Base-by-base conservation (phyloP, 2,113 vertebrate species). In the Aythya baeri region DNA sequence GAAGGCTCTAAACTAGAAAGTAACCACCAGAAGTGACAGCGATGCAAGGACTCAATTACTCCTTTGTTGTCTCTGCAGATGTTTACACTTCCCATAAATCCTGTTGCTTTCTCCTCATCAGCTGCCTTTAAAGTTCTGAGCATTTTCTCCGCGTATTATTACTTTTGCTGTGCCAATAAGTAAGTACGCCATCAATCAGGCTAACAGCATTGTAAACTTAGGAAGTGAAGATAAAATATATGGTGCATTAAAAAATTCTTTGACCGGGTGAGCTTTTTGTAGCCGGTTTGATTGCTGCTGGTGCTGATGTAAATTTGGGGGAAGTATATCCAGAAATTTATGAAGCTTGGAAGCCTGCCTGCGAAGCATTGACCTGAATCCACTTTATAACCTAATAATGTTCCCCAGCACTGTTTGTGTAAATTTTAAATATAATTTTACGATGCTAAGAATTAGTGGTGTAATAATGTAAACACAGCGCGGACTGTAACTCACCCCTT, bases 121-220 rank as follows among this genome's bases (percentile, higher is more conserved):
- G 68, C 95, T 92, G 92, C 96, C 94, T 82, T 93, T 94, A 95
- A 87, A 96, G 91, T 97, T 96, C 71, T 73, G 96, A 93, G 83
- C 74, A 38, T 98, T 98, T 97, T 97, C 91, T 96, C 96, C 94
- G 55, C 91, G 84, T 98, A 96, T 98, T 97, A 98, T 97, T 96
- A 96, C 97, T 96, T 97, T 70, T 90, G 75, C 97, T 85, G 54
- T 95, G 95, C 90, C 97, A 95, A 96, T 98, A 98, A 98, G 98
- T 97, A 96, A 94, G 87, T 93, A 96, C 80, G 6, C 93, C 96
- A 87, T 98, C 98, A 95, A 98, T 98, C 98, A 98, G 70, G n/a
- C 96, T 98, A 98, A 98, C 97, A 93, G 93, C 89, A 92, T 68
- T 96, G 97, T 98, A 98, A 98, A 98, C 97, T 97, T 97, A 85